Conservation (phyloP, 2,888 invertebrate species). For the Drosophila imparisetae region DNA sequence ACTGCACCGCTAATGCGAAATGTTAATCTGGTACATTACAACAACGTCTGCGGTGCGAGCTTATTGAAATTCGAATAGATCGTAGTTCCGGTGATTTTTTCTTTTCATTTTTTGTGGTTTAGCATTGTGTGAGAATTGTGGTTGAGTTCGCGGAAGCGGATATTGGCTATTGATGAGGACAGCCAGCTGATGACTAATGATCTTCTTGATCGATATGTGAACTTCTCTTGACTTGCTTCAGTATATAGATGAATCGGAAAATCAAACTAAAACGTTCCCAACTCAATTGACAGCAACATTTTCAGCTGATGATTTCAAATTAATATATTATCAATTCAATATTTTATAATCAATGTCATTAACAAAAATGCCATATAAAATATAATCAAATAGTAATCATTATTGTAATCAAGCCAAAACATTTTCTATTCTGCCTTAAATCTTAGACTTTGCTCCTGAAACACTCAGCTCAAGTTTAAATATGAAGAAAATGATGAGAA, state of each 20-base stretch:
- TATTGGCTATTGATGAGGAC: slow-evolving; percentile 51
- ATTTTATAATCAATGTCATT: not conserved
- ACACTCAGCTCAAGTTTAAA: not conserved
- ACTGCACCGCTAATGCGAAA: slow-evolving; percentile 71
- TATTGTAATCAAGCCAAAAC: not conserved
- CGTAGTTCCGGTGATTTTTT: slow-evolving; percentile 66
- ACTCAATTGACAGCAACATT: not conserved
- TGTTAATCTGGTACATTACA: slow-evolving; percentile 73
- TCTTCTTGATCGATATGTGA: slow-evolving; percentile 19
- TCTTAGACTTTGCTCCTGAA: not conserved
- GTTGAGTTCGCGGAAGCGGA: slow-evolving; percentile 65
- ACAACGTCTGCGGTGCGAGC: slow-evolving; percentile 45
- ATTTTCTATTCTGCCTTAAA: not conserved
- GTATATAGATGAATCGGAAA: not conserved
- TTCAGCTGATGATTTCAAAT: not conserved
- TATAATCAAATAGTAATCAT: not conserved
- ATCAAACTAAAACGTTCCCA: not conserved
- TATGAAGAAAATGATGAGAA: not conserved
- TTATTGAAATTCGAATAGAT: slow-evolving; percentile 74
- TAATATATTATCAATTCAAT: not conserved
- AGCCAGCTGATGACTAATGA: slow-evolving; percentile 43
- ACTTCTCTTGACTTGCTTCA: not conserved
- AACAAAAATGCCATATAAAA: not conserved
- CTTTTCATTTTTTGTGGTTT: slow-evolving; percentile 11
- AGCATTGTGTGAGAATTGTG: slow-evolving; percentile 53